Base-by-base conservation (phyloP, 2,797 vertebrate species). In the Cyprinodon diabolis region DNA sequence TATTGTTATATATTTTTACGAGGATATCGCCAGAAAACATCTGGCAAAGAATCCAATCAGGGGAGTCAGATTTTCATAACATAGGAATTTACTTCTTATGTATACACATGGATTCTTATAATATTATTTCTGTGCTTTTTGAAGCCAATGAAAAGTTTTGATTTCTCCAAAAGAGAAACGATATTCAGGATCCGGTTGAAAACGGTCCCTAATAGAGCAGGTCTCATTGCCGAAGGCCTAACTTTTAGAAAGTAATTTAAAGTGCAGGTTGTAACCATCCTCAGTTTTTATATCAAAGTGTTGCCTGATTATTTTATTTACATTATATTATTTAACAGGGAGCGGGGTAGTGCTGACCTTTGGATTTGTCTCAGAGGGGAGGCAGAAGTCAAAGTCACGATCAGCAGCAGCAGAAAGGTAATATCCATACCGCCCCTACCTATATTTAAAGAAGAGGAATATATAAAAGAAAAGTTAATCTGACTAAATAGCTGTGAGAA, bases 341-440 rank as follows among this genome's bases (percentile, higher is more conserved):
- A 40, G 17, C 11, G 35, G 40, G 35, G 60, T 45, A 4, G 40
- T 45, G 60, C 89, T 85, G 11, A 91, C 92, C 90, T 90, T 77
- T 70, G 81, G 78, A 76, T 71, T 49, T 37, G 67, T 89, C 77
- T 86, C 30, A 93, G 71, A 48, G 89, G 86, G 35, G 83, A 82
- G 69, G 93, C 90, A 74, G 76, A 66, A 17, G 78, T 91, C 79
- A 93, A 70, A 74, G 91, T 73, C 73, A 91, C 77, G 71, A 72
- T 91, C 75, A 95, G 82, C 68, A 95, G 84, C 85, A 94, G 78
- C 74, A 94, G 80, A 78, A 94, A 74, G 54, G 83, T 85, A 88
- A 92, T 91, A 88, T 90, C 89, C 93, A 95, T 94, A 85, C 91
- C 86, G 79, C 54, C 73, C 17, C 68, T 68, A 52, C 88, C 94